Base-by-base conservation (phyloP, 37 sponge, comb jelly and placozoan genomes). In the Eunapius fragilis region DNA sequence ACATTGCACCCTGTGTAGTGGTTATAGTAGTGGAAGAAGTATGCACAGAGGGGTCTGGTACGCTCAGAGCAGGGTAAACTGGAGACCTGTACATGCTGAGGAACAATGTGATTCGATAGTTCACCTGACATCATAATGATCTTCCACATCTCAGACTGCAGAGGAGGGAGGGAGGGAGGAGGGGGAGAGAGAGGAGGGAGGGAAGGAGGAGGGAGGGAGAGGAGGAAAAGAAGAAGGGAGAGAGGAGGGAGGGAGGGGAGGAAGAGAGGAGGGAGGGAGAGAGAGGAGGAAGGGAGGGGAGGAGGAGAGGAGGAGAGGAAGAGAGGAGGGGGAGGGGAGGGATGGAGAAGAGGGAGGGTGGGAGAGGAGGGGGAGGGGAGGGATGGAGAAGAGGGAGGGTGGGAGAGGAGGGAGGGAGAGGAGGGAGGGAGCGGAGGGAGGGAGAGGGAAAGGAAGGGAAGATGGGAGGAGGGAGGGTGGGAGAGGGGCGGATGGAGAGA, bases 251-350 rank as follows among this genome's bases (percentile, higher is more conserved):
- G 83, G 45, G 83, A 83, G 83, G 45, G 83, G 71, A 74, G 47
- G 83, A 83, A 74, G 45, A 74, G 71, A 74, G 45, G 83, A 83
- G 83, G 45, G 83, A 83, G 83, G 47, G 83, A 83, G 83, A 30
- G 83, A 83, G 83, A 26, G 72, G 71, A 74, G 45, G 83, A 83
- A 74, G 45, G 83, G 71, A 74, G 45, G 83, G 71, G 83, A 30
- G 83, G 71, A 74, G 47, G 83, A 72, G 83, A 30, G 83, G 10
- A 74, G 47, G 83, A 83, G 83, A 26, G 72, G 71, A 74, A 26
- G 83, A 83, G 83, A 26, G 83, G 71, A 74, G 45, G 83, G 71
- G 83, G 47, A 74, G 71, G 83, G 47, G 83, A 72, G 83, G 47
- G 83, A 72, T 73, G 47, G 83, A 83, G 83, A 26, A 38, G 71